A percentile compares a stretch with the other conserved stretches of the same genome.
Evolutionary conservation across 2,113 vertebrate species (phyloP).

Genomic region (Diadophis punctatus): DNA sequence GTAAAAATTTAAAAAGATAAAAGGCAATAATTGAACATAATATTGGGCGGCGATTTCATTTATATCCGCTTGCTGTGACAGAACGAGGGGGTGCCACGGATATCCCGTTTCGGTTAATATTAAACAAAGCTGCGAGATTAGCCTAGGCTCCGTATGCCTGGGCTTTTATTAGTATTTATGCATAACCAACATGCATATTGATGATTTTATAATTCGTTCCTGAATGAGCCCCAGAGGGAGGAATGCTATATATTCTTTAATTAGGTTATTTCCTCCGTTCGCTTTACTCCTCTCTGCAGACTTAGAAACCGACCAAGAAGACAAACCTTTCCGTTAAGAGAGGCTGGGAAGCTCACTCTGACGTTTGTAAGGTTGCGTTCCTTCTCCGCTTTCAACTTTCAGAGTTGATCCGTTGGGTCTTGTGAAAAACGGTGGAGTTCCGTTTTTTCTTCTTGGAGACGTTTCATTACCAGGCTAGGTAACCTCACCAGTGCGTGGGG

Average conservation of each 20-base stretch:
- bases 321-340: background rate
- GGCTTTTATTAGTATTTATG: background rate
- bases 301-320: background rate
- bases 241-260: background rate
- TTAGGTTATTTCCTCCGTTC: background rate
- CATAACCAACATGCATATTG: background rate
- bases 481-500: too few relatives aligned
- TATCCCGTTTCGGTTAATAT: background rate
- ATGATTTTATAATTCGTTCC: conserved; percentile 2
- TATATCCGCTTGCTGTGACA: background rate
- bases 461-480: too few relatives aligned
- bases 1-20: too few relatives aligned
- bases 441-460: too few relatives aligned
- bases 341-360: background rate
- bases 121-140: background rate
- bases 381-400: background rate
- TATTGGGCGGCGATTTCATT: background rate
- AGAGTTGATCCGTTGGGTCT: too few relatives aligned
- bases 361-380: background rate
- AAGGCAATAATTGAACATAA: background rate
- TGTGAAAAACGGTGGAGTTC: too few relatives aligned
- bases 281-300: background rate
- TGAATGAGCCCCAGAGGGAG: background rate
- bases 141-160: background rate
- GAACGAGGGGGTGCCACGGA: background rate